Evolutionary conservation across 2,797 vertebrate genomes (phyloP), one percentile per base, ranked within the genome.

Genomic region (Intellagama lesueurii): DNA sequence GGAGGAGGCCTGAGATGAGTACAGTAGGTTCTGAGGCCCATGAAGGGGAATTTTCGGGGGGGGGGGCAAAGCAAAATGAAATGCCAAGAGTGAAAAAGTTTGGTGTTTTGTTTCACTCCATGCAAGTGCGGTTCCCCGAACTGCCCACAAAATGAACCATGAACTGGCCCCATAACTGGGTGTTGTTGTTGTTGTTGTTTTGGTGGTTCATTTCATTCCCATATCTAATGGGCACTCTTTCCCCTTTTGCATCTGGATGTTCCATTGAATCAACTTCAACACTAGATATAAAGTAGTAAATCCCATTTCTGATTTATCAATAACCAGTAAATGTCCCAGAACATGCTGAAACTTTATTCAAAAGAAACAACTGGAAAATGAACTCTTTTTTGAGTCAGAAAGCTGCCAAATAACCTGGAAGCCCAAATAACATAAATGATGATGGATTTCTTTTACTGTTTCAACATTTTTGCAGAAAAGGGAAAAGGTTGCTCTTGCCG

Each of bases 391-490:
- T 28, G 35, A 85, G 75, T 68, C 32, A 84, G 76, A 85, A 88
- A 80, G 6, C 81, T 89, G 79, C 83, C 78, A 86, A 89, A 28
- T 40, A 84, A 75, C 56, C 49, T 24, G 69, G 28, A 76, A 90
- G 26, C 26, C 78, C 56, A 73, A 32, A 87, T 68, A 84, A 56
- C 52, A 49, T 68, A 80, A 90, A 84, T 56, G 40, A 87, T 84
- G 40, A 80, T 35, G 44, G 76, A 64, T 83, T 70, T 35, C 30
- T 78, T 79, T 66, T 77, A 76, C 16, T 64, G 6, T 49, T 56
- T n/a, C 70, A 76, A 68, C 1, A 40, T 83, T 86, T 78, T 47
- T 87, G 60, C 40, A 56, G 52, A 52, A 80, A 52, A 75, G 66
- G 60, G 60, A 86, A 73, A 87, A 73, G 35, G 28, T 35, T 84